Conservation (phyloP, 2,888 invertebrate genomes). For the Pseudanteris insignis region DNA sequence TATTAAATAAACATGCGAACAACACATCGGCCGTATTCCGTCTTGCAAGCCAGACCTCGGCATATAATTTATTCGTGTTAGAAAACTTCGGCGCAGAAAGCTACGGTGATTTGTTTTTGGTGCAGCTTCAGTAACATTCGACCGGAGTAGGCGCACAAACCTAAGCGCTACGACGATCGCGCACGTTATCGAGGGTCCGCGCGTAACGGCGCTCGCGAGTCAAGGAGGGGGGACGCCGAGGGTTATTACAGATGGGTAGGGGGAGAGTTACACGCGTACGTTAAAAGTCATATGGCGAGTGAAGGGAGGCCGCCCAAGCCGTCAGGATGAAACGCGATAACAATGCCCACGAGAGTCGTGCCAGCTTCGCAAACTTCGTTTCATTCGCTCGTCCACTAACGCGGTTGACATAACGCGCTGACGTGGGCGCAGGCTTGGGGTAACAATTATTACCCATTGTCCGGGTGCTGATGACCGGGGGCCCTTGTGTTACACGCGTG, state of each 20-base stretch:
- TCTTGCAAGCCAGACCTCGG: background rate
- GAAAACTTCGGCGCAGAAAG: background rate
- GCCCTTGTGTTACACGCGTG: conserved; percentile 41
- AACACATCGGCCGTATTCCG: background rate
- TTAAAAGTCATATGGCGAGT: conserved; percentile 36
- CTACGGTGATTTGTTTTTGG: background rate
- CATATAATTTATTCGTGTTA: conserved; percentile 9
- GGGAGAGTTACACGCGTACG: too few species aligned
- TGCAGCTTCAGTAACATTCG: background rate
- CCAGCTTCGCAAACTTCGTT: conserved; percentile 60
- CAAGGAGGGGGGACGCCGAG: too few species aligned
- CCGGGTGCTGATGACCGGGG: conserved; percentile 56
- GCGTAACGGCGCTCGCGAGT: too few species aligned
- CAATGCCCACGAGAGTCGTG: conserved; percentile 57
- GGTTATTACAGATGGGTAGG: background rate
- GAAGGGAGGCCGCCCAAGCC: conserved; percentile 40
- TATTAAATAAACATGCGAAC: conserved; percentile 17
- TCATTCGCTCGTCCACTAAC: conserved; percentile 48
- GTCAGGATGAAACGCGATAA: conserved; percentile 51
- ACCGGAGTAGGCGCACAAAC: background rate
- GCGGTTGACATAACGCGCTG: conserved; percentile 40
- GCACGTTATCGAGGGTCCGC: too few species aligned
- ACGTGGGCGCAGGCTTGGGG: conserved; percentile 47
- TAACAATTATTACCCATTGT: conserved; percentile 64
- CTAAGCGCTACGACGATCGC: background rate